Evolutionary conservation across 2,888 invertebrate genomes (phyloP), one percentile per base, ranked within the genome.

Genomic region (Epinotia nisella): DNA sequence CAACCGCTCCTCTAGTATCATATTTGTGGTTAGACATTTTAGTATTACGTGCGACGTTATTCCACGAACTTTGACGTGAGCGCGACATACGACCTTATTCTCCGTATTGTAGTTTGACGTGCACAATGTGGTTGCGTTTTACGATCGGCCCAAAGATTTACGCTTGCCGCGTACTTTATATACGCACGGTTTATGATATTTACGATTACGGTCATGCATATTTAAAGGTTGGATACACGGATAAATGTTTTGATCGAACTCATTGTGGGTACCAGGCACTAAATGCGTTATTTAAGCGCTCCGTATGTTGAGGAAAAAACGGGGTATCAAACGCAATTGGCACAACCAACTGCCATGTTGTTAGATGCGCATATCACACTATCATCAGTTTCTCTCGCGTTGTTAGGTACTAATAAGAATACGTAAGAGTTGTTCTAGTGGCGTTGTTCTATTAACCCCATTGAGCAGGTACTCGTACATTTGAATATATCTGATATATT

Each of bases 161-260:
- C 86, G 85, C 81, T 76, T 76, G 79, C 81, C 81, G 79, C 83
- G 83, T 83, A 80, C 78, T 80, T 82, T 87, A 87, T 89, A 87
- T 88, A 86, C 85, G 86, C 82, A 80, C 82, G 82, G 82, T 82
- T 85, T 83, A 84, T 81, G 81, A 85, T 87, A 86, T 91, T 90
- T 88, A 89, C 87, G 90, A 89, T 85, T 83, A 84, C 81, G 82
- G 82, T 83, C 86, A 87, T 87, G 87, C 85, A 87, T 85, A 85
- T 74, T 73, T 73, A 73, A 73, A 68, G 72, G 67, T 55, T 67
- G 67, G 62, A 39, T 69, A 69, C 68, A 73, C 39, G 68, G 73
- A 49, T 64, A 51, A 71, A 61, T 61, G 49, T 41, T 69, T 68
- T 72, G 62, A 67, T 61, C 56, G 39, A 73, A 62, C 56, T 62